Base-by-base conservation (phyloP, 2,888 invertebrate genomes). In the Tetranychus truncatus region DNA sequence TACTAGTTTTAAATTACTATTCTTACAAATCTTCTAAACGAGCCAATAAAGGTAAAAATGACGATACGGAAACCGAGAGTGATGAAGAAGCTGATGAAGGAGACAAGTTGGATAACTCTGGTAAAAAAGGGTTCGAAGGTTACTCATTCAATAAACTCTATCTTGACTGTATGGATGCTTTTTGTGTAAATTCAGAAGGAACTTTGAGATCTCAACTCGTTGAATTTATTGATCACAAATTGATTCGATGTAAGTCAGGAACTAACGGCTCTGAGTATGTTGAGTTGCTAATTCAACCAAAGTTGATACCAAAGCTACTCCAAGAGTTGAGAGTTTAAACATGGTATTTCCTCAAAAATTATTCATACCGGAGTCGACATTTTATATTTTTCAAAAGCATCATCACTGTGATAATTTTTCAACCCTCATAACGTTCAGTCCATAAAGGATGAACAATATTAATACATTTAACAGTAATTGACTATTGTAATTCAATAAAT, bases 171-270 rank as follows among this genome's bases (percentile, higher is more conserved):
- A 87, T 95, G 67, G 94, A 95, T 83, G 87, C 88, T 24, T 95
- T 96, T 83, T 85, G 95, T 66, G 95, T 94, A 0, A 95, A 92
- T 82, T 92, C 92, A 0, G 95, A 97, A 83, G 85, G 91, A 75
- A 93, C 93, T 0, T 83, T 97, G 76, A 87, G 94, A 78, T 90
- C 94, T 6, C 94, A 95, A 81, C 85, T 97, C 3, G 94, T 91
- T 0, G 97, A 97, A 84, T 97, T 96, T 83, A 85, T 91, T 73
- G 96, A 97, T 84, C 97, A 97, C 83, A 92, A 94, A 82, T 85
- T 97, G 80, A 88, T 95, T 6, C 90, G 88, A 82, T 87, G 87
- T 75, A 90, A 89, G 81, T 87, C 92, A 80, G 89, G 88, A 20
- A 84, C 85, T 45, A 93, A 93, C 82, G 93, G 92, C 55, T 87